Conservation (phyloP, 2,797 vertebrate species). For the Botia almorhae region DNA sequence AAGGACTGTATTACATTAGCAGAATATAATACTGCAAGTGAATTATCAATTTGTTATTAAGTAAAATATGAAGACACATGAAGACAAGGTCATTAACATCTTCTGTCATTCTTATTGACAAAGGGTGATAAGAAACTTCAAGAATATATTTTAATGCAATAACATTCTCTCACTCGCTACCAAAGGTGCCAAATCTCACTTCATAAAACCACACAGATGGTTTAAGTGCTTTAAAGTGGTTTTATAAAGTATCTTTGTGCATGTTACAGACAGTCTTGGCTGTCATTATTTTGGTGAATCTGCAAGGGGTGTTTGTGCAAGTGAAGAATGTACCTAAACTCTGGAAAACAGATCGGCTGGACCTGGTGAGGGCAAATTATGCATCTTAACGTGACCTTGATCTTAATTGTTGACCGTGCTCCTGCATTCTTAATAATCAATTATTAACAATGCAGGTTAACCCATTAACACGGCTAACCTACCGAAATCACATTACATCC, state of each 20-base stretch:
- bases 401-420: background rate
- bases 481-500: background rate
- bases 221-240: background rate
- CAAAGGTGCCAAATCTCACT: conserved; percentile 78
- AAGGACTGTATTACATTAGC: background rate
- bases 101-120: background rate
- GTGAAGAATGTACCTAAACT: conserved; percentile 83
- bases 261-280: conserved; percentile 82
- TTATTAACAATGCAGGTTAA: too few relatives aligned
- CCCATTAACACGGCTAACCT: too few relatives aligned
- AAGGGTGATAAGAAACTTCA: background rate
- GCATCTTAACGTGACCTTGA: background rate
- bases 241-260: conserved; percentile 12
- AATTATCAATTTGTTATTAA: background rate
- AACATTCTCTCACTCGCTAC: conserved; percentile 65
- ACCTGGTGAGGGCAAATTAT: conserved; percentile 78
- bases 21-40: background rate
- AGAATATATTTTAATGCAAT: background rate
- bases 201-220: background rate
- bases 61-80: background rate
- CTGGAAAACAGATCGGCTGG: conserved; percentile 87
- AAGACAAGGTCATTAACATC: conserved; percentile 6
- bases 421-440: too few relatives aligned
- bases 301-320: conserved; percentile 87
- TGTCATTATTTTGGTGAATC: conserved; percentile 88